Base-by-base conservation (phyloP, 1,140 invertebrate species). In the Bombus confusus region DNA sequence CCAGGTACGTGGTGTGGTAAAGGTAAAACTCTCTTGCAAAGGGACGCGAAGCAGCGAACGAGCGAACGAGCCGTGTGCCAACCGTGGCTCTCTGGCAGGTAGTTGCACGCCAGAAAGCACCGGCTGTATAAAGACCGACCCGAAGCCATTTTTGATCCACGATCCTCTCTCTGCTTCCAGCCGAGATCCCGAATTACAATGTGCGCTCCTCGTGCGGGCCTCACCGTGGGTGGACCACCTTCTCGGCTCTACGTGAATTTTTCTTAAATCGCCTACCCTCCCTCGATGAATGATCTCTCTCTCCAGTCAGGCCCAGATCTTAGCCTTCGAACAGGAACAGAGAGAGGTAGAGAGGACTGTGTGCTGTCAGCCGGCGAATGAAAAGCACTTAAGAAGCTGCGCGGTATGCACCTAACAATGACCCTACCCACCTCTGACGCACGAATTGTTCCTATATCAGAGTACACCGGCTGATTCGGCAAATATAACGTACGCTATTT, bases 61-160 rank as follows among this genome's bases (percentile, higher is more conserved):
- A 80, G 57, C 43, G 59, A 57, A 66, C 43, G 66, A 78, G 12
- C 59, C 47, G 39, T 43, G 43, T 47, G 81, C 41, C 43, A 43
- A 37, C 69, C 68, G 74, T 37, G 34, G 75, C 62, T 41, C 22
- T 12, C 22, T 12, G 25, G 73, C 85, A 82, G 81, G 81, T 84
- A 83, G 85, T 76, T 78, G 73, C 73, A 39, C 47, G 75, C 37
- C 37, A n/a, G 73, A 86, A 82, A 82, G 57, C 71, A 69, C 72
- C 69, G 69, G 31, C 37, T 43, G 37, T 28, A 80, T 28, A 74
- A 64, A 85, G 57, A 84, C 47, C 52, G 75, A 84, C 66, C 76
- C 83, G 78, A 52, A 80, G 71, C 77, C 68, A 85, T 85, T 80
- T 85, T 85, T 74, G 77, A 85, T 80, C 59, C 78, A 59, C 34